Base-by-base conservation (phyloP, 2,797 vertebrate species). In the Lutjanus campechanus region DNA sequence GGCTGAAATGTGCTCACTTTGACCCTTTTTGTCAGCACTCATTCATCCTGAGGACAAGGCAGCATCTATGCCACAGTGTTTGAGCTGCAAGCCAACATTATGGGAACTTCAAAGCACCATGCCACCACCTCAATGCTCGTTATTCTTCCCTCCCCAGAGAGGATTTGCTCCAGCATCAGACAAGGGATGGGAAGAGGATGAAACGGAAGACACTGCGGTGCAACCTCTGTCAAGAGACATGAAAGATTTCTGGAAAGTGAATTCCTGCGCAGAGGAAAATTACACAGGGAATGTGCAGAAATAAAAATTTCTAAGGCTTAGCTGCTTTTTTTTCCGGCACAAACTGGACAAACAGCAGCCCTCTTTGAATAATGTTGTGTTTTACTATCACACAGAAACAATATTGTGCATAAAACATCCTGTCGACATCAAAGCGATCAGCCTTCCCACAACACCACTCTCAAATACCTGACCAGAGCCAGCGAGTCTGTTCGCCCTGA, bases 11-110 rank as follows among this genome's bases (percentile, higher is more conserved):
- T 80, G 85, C 90, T 88, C 77, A 19, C 80, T 87, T 79, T 83
- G 82, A 91, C 79, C 83, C 89, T 92, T 92, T 36, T 91, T 89
- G 92, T 94, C 90, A 90, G 88, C 89, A 85, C 88, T 92, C 93
- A 93, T 94, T 95, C 92, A 93, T 88, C 91, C 92, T 59, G 81
- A 91, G 84, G 90, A 95, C 93, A 94, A 94, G 93, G 92, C 91
- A 11, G 84, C 82, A 81, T 90, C 93, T 94, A 89, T 94, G 78
- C 83, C 77, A 69, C 80, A 61, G 88, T 56, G 91, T 94, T 93
- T 93, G 91, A 96, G 94, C 93, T 82, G 79, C 82, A 69, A 85
- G 88, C 91, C 94, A 92, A 94, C 91, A 84, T 92, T 91, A 94
- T 90, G 80, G 91, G 73, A 72, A 91, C 93, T 95, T 95, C 94